Conservation (phyloP, 2,113 vertebrate species). For the Heptranchias perlo region DNA sequence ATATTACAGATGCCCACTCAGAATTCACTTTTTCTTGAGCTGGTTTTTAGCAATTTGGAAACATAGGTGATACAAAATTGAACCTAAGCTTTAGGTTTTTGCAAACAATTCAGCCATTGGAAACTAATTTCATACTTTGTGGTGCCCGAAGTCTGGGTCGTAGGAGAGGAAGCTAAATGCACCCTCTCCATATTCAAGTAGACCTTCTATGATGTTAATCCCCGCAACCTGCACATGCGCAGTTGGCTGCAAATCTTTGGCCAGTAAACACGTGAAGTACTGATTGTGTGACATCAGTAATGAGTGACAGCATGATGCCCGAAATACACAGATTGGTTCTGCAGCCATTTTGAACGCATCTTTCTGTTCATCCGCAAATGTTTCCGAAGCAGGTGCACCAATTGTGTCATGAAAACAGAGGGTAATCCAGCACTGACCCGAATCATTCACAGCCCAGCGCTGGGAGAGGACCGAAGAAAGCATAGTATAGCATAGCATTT, state of each 20-base stretch:
- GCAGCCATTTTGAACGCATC: background rate
- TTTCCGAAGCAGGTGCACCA: background rate
- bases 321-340: background rate
- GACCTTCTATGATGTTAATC: background rate
- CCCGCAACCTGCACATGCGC: background rate
- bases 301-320: background rate
- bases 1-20: background rate
- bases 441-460: background rate
- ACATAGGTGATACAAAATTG: background rate
- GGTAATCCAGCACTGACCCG: background rate
- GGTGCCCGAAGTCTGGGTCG: background rate
- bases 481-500: too few species aligned
- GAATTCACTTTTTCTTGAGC: too few species aligned
- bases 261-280: background rate
- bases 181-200: background rate
- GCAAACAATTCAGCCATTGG: background rate
- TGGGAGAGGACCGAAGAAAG: background rate
- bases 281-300: background rate
- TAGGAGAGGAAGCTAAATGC: background rate
- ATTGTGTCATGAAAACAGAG: background rate
- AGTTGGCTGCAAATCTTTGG: background rate
- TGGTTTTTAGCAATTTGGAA: background rate
- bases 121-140: background rate
- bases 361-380: background rate
- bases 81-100: background rate